Conservation (phyloP, 2,797 vertebrate genomes). For the Orestias chungarensis region DNA sequence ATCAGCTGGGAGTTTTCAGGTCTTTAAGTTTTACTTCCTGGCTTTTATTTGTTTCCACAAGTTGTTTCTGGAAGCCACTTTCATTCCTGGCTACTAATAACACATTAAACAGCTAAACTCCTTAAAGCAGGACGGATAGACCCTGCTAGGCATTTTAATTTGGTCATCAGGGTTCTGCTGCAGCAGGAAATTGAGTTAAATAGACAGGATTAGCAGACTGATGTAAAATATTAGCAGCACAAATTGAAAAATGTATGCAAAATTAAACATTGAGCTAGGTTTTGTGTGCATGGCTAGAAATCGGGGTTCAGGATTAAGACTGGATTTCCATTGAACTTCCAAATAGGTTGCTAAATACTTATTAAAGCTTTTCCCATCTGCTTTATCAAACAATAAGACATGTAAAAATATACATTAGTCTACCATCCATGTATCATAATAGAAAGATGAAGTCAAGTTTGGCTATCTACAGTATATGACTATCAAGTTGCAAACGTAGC, state of each 20-base stretch:
- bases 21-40: slow-evolving; percentile 55
- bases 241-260: slow-evolving; percentile 28
- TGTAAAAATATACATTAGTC: too few relatives aligned
- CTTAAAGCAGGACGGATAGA: slow-evolving; percentile 43
- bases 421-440: too few relatives aligned
- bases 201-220: slow-evolving; percentile 48
- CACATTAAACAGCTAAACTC: slow-evolving; percentile 47
- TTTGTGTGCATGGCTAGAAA: background rate
- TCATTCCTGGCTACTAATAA: slow-evolving; percentile 57
- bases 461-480: background rate
- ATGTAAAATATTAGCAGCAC: slow-evolving; percentile 37
- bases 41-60: slow-evolving; percentile 50
- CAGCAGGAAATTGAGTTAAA: slow-evolving; percentile 48
- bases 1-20: slow-evolving; percentile 57
- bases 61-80: slow-evolving; percentile 40
- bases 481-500: background rate
- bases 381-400: background rate
- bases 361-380: background rate
- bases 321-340: background rate
- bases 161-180: slow-evolving; percentile 59
- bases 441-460: too few relatives aligned
- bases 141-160: slow-evolving; percentile 50
- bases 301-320: slow-evolving; percentile 11
- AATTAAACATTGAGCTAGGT: background rate
- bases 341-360: background rate